A percentile compares a stretch with the other conserved stretches of the same genome.
Conservation (phyloP, 2,888 invertebrate species). For the Scelioninae gen. 2 region DNA sequence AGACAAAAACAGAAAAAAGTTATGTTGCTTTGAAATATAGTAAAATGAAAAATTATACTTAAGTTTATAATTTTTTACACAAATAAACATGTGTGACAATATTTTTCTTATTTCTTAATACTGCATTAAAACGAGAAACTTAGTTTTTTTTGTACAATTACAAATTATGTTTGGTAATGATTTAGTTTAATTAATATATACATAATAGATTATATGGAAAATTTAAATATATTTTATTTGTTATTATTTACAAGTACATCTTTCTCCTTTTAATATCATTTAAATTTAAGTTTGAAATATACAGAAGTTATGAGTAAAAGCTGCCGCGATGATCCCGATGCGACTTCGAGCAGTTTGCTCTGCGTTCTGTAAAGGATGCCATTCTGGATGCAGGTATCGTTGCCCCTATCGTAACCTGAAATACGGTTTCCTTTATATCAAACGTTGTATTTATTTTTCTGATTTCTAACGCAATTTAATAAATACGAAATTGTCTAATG, state of each 20-base stretch:
- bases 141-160: too few species aligned
- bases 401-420: constrained; percentile 72
- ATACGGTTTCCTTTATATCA: neutral
- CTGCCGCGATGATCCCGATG: constrained; percentile 68
- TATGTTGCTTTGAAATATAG: too few species aligned
- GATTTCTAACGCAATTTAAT: neutral
- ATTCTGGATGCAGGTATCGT: constrained; percentile 73
- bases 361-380: constrained; percentile 73
- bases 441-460: too few species aligned
- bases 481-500: neutral
- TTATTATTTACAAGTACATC: constrained; percentile 38
- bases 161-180: neutral
- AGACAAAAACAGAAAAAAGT: too few species aligned
- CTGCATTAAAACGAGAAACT: too few species aligned
- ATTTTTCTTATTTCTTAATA: too few species aligned
- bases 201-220: constrained; percentile 33
- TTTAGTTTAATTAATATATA: too few species aligned
- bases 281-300: constrained; percentile 27
- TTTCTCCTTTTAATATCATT: neutral
- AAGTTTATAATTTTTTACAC: too few species aligned
- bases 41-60: too few species aligned
- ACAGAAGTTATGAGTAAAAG: constrained; percentile 44
- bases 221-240: constrained; percentile 45
- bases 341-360: constrained; percentile 72
- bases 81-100: too few species aligned